Evolutionary conservation across 2,113 vertebrate genomes (phyloP), one percentile per base, ranked within the genome.

Genomic region (human (Homo sapiens)): DNA sequence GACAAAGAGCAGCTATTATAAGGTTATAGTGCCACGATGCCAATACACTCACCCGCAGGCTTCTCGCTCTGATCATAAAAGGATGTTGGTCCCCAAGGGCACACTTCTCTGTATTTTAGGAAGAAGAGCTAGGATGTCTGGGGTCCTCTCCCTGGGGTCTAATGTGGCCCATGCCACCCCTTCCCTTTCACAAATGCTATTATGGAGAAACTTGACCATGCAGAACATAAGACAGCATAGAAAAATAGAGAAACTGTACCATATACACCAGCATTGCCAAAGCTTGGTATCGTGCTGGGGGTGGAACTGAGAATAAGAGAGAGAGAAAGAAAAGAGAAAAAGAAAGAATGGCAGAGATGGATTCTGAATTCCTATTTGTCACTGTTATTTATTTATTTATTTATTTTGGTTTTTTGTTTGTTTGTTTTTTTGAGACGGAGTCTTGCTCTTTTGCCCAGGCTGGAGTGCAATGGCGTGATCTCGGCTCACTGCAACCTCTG

Each of bases 1-100:
- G 90, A 57, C 27, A 89, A 82, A 96, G 84, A 82, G 27, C 48
- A 43, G 82, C 91, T 89, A 78, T 90, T 87, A 22, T 23, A 78
- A 64, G 68, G 90, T 43, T 38, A 55, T 32, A 45, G 16, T 1
- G 18, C 27, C 14, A 1, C 4, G 55, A 30, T 5, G 6, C 23
- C 55, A 25, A 90, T 48, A 80, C 50, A 43, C 35, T 70, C 59
- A 89, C 16, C 48, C 8, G 12, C 11, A 68, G 27, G 48, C 52
- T 20, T 61, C 52, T 59, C 35, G 7, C 79, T 83, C 61, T 81
- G 16, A 38, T 80, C 64, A 72, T 72, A 59, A 50, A 73, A 70
- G 59, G 50, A n/a, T 83, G 59, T 27, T 22, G 45, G 27, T 75
- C 8, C 43, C 75, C 48, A 32, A 90, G 25, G 57, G 68, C 40